Evolutionary conservation across 2,113 vertebrate species (phyloP).

Genomic region (Bos taurus): DNA sequence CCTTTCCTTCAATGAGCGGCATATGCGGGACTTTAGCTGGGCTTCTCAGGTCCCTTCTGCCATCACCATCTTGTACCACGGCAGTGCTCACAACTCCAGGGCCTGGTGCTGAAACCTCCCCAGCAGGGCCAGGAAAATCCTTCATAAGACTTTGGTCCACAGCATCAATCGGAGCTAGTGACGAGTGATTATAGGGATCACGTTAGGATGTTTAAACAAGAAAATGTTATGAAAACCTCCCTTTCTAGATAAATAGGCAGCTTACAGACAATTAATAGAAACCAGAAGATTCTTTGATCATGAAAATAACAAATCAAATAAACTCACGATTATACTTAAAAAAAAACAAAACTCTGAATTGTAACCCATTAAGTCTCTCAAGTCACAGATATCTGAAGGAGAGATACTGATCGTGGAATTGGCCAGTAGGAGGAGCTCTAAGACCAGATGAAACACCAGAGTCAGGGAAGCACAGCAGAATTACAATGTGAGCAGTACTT

Average conservation of each 20-base stretch:
- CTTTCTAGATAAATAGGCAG: neutral
- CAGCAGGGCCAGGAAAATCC: slow-evolving; percentile 72
- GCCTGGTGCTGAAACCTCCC: slow-evolving; percentile 66
- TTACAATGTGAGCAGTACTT: neutral
- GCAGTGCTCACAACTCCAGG: slow-evolving; percentile 58
- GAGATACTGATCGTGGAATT: neutral
- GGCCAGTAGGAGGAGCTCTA: slow-evolving; percentile 49
- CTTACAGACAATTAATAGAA: neutral
- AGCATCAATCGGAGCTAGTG: slow-evolving; percentile 86
- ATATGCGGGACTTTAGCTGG: slow-evolving; percentile 72
- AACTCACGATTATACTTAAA: slow-evolving; percentile 7
- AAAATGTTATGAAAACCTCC: neutral
- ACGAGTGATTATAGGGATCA: slow-evolving; percentile 24
- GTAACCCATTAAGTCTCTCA: neutral
- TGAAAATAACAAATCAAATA: neutral
- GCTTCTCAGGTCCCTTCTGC: slow-evolving; percentile 74
- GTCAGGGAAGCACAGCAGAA: neutral
- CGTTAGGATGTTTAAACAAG: neutral
- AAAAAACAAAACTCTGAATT: neutral
- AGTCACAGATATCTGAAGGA: neutral
- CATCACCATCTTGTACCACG: slow-evolving; percentile 69
- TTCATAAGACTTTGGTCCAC: slow-evolving; percentile 81
- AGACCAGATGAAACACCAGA: neutral
- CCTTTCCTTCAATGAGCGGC: slow-evolving; percentile 83
- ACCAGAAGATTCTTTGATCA: neutral